Conservation (phyloP, 2,113 vertebrate genomes). For the Pimephales promelas region DNA sequence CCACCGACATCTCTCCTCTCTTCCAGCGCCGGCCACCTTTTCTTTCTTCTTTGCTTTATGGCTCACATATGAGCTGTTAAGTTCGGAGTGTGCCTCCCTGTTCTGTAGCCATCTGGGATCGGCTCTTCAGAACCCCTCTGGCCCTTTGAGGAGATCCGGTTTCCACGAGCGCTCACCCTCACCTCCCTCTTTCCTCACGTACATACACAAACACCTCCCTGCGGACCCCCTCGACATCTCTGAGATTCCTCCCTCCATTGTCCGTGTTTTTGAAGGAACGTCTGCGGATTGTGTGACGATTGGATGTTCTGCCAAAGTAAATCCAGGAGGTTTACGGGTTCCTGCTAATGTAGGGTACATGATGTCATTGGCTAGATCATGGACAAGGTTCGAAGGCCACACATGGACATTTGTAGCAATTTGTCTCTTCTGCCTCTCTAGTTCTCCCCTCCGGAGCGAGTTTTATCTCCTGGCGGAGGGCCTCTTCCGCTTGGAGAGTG, state of each 20-base stretch:
- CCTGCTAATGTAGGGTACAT: slow-evolving; percentile 19
- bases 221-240: slow-evolving; percentile 15
- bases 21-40: slow-evolving; percentile 40
- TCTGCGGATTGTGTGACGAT: slow-evolving; percentile 8
- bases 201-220: slow-evolving; percentile 29
- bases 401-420: slow-evolving; percentile 49
- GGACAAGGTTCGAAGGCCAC: slow-evolving; percentile 39
- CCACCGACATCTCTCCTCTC: slow-evolving; percentile 56
- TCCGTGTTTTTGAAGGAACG: slow-evolving; percentile 16
- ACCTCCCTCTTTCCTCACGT: slow-evolving; percentile 43
- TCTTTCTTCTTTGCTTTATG: slow-evolving; percentile 37
- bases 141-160: slow-evolving; percentile 38
- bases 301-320: slow-evolving; percentile 35
- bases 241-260: slow-evolving; percentile 23
- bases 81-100: slow-evolving; percentile 34
- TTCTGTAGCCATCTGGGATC: slow-evolving; percentile 33
- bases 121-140: slow-evolving; percentile 39
- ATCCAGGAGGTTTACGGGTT: slow-evolving; percentile 34
- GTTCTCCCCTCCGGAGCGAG: slow-evolving; percentile 2
- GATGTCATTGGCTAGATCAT: slow-evolving; percentile 49
- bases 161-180: slow-evolving; percentile 36
- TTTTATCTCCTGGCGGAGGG: neutral
- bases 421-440: slow-evolving; percentile 42
- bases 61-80: slow-evolving; percentile 42
- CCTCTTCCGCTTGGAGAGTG: slow-evolving; percentile 40